A percentile compares a stretch with the other conserved stretches of the same genome.
Conservation (phyloP, 1,140 invertebrate species). For the Chelonus insularis region DNA sequence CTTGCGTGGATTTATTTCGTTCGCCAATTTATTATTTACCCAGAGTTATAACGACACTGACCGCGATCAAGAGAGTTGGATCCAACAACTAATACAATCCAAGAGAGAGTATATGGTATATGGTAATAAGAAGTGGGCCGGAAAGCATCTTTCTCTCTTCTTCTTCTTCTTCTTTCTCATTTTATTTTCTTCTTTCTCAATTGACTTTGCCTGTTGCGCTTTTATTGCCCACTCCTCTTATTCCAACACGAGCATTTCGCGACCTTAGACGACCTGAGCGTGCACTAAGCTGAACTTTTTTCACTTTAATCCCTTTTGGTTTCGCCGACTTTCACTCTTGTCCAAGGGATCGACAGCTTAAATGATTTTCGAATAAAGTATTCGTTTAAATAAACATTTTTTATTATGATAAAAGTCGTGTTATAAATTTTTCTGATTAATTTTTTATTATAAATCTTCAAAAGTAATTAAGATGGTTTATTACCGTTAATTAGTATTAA, state of each 20-base stretch:
- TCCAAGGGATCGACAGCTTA: not conserved
- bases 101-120: not conserved
- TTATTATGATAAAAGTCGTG: too few relatives aligned
- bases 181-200: not conserved
- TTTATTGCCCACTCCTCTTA: not conserved
- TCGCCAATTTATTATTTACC: constrained; percentile 15
- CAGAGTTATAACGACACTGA: constrained; percentile 17
- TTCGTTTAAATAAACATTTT: not conserved
- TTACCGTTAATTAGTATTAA: too few relatives aligned
- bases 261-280: constrained; percentile 6
- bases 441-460: too few relatives aligned
- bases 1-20: constrained; percentile 7
- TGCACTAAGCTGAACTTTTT: constrained; percentile 10
- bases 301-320: not conserved
- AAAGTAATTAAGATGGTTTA: too few relatives aligned
- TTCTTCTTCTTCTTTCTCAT: not conserved
- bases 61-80: not conserved
- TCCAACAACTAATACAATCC: too few relatives aligned
- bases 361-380: not conserved
- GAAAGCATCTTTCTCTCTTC: not conserved
- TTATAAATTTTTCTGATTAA: too few relatives aligned
- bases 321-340: not conserved
- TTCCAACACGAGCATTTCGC: constrained; percentile 11
- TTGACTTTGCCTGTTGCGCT: not conserved
- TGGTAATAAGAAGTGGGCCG: not conserved